phyloP scores from a whole-genome alignment of 2,888 invertebrate genomes.

The Choristoneura rosaceana region DNA sequence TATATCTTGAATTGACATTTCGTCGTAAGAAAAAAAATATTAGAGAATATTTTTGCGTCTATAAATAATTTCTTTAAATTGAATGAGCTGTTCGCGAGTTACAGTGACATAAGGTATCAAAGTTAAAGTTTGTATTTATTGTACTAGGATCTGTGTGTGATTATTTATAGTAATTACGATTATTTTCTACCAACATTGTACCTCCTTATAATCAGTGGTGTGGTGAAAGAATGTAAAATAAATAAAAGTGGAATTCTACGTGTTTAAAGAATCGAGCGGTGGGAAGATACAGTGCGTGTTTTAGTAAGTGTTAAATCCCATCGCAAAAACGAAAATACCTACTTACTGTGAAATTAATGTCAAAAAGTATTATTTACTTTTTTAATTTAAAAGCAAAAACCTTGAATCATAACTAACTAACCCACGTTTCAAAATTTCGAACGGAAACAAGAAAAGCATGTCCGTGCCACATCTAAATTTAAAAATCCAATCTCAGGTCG shows the following conservation, averaged over 20 bases:
- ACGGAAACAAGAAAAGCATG: constrained; percentile 60
- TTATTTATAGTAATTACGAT: background rate
- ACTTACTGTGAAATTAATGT: constrained; percentile 21
- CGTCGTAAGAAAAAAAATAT: background rate
- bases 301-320: constrained; percentile 20
- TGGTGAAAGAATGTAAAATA: too few relatives aligned
- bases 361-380: constrained; percentile 24
- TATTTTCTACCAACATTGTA: background rate
- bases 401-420: constrained; percentile 22
- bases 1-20: background rate
- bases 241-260: background rate
- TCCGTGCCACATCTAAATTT: constrained; percentile 81
- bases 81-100: background rate
- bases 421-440: constrained; percentile 42
- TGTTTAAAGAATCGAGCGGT: background rate
- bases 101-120: background rate
- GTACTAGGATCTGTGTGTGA: background rate
- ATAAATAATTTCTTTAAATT: background rate
- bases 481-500: constrained; percentile 79
- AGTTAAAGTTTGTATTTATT: background rate
- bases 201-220: too few relatives aligned
- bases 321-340: background rate
- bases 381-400: constrained; percentile 1
- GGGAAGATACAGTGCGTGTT: background rate
- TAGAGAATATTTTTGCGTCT: background rate